phyloP scores from a whole-genome alignment of 2,797 vertebrate genomes.

The Poecilia velifera region DNA sequence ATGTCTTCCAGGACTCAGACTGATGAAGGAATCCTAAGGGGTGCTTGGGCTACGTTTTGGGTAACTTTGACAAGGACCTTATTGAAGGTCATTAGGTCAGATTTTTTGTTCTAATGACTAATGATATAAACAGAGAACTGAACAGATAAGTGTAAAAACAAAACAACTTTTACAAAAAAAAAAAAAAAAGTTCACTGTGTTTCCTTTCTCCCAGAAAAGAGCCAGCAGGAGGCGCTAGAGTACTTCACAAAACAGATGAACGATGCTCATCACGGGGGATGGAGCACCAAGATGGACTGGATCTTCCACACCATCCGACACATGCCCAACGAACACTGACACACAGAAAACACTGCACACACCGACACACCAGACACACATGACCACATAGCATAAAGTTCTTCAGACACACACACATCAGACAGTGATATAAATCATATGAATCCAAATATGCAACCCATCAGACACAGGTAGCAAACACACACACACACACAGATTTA shows the following conservation, averaged over 20 bases:
- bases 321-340: conserved; percentile 73
- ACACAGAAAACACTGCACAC: background rate
- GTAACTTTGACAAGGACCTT: background rate
- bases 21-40: background rate
- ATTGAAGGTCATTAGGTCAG: background rate
- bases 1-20: background rate
- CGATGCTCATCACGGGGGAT: conserved; percentile 83
- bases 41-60: background rate
- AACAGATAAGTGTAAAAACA: background rate
- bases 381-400: conserved; percentile 59
- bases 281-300: conserved; percentile 88
- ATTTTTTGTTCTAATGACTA: background rate
- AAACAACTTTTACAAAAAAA: background rate
- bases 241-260: conserved; percentile 87
- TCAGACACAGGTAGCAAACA: conserved; percentile 28
- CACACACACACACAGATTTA: background rate
- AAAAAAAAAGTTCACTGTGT: background rate
- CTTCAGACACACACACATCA: conserved; percentile 76
- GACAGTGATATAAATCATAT: conserved; percentile 19
- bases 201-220: conserved; percentile 70
- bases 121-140: background rate
- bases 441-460: conserved; percentile 7
- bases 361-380: conserved; percentile 61
- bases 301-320: conserved; percentile 86
- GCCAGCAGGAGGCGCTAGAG: conserved; percentile 83